Evolutionary conservation across 2,797 vertebrate species (phyloP).

Genomic region (Ptychadena robeensis): DNA sequence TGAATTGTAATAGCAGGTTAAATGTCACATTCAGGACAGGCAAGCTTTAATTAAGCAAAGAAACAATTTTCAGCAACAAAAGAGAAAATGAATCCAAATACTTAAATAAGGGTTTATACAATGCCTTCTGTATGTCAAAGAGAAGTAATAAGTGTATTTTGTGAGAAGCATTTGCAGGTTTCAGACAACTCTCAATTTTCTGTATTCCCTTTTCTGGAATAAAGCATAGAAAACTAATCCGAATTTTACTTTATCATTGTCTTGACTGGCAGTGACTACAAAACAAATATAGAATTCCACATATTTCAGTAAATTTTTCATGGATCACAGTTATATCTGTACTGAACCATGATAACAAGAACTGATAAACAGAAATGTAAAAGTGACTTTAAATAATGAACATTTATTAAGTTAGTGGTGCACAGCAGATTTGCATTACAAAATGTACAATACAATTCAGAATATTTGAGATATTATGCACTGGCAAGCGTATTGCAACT

Average conservation of each 20-base stretch:
- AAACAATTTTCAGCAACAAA: too few species aligned
- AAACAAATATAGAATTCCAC: neutral
- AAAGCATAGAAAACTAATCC: neutral
- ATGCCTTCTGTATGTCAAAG: too few species aligned
- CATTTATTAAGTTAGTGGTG: neutral
- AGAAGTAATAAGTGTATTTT: too few species aligned
- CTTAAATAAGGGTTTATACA: neutral
- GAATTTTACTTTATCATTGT: neutral
- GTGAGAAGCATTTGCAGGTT: neutral
- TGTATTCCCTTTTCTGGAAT: neutral
- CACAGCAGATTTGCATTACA: neutral
- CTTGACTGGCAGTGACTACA: neutral
- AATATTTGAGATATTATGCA: too few species aligned
- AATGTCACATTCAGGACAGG: neutral
- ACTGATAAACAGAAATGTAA: neutral
- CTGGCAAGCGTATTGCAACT: too few species aligned
- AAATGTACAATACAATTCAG: too few species aligned
- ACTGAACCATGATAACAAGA: neutral
- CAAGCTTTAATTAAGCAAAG: too few species aligned
- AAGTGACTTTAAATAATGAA: too few species aligned
- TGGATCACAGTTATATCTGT: neutral
- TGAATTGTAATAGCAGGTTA: neutral
- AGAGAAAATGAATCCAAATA: neutral
- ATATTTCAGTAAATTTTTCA: neutral
- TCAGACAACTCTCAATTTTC: neutral